Percentiles rank a stretch among this genome's conserved stretches.
Conservation (phyloP, 2,797 vertebrate genomes). For the Eurystomus glaucurus region DNA sequence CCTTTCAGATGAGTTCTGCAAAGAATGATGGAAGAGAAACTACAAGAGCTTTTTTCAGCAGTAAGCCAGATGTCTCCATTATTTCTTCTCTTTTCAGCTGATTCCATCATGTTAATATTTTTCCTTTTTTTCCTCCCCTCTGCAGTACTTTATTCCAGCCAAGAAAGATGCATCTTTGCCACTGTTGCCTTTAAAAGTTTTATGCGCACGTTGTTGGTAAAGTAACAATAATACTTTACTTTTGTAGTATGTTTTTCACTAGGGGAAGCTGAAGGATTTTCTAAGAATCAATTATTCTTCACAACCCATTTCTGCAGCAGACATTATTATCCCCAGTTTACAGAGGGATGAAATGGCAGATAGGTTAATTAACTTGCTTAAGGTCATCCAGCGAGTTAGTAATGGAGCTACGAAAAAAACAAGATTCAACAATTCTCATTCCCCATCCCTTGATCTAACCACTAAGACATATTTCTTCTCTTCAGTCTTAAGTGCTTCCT, state of each 20-base stretch:
- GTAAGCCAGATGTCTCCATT: conserved; percentile 12
- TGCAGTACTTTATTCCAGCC: not conserved
- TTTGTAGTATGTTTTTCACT: not conserved
- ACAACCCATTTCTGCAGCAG: conserved; percentile 32
- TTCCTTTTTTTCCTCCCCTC: not conserved
- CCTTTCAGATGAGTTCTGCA: conserved; percentile 33
- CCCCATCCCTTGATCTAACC: not conserved
- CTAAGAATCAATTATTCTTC: conserved; percentile 15
- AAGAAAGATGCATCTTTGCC: not conserved
- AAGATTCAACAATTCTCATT: conserved; percentile 16
- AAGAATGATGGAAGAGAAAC: conserved; percentile 14
- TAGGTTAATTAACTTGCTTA: conserved; percentile 58
- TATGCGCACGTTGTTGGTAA: not conserved
- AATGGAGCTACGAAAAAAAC: not conserved
- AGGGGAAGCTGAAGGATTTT: conserved; percentile 8
- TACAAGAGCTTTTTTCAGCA: conserved; percentile 44
- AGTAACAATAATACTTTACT: not conserved
- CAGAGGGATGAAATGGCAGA: conserved; percentile 53
- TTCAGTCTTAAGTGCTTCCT: not conserved
- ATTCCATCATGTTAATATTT: not conserved
- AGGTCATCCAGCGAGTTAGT: conserved; percentile 1
- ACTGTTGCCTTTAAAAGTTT: conserved; percentile 12
- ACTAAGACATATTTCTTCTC: not conserved
- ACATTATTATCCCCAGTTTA: conserved; percentile 34
- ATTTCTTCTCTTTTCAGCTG: conserved; percentile 23